Conservation (phyloP, 2,888 invertebrate species). For the Schizotus pectinicornis region DNA sequence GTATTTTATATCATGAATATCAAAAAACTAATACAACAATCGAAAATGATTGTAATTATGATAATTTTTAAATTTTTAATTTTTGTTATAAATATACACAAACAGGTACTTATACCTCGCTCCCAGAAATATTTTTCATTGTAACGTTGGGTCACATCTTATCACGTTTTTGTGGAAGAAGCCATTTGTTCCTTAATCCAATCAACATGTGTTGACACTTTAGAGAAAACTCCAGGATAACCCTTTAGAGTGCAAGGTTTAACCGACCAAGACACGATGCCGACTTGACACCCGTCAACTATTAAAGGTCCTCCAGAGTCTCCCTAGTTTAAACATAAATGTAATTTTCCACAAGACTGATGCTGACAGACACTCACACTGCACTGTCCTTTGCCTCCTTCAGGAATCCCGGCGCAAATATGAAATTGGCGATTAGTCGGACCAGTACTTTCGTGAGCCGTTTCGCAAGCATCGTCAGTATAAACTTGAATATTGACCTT, state of each 20-base stretch:
- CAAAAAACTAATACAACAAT: no score
- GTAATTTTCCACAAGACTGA: neutral
- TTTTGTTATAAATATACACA: no score
- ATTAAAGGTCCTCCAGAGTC: slow-evolving; percentile 34
- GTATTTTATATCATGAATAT: no score
- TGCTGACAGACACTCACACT: slow-evolving; percentile 41
- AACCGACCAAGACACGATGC: slow-evolving; percentile 38
- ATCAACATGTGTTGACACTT: slow-evolving; percentile 47
- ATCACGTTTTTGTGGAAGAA: neutral
- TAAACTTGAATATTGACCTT: slow-evolving; percentile 54
- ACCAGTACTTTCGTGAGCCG: slow-evolving; percentile 41
- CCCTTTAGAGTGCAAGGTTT: slow-evolving; percentile 58
- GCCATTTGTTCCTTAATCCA: slow-evolving; percentile 36
- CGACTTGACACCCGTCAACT: slow-evolving; percentile 30
- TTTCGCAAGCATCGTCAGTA: slow-evolving; percentile 53
- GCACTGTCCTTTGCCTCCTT: slow-evolving; percentile 60
- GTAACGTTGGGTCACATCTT: no score
- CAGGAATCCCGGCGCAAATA: slow-evolving; percentile 58
- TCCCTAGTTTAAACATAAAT: slow-evolving; percentile 5
- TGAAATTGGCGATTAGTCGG: slow-evolving; percentile 47
- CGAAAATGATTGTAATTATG: no score
- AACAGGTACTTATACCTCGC: no score
- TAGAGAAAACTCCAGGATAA: slow-evolving; percentile 58
- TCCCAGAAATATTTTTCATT: no score
- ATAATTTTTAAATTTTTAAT: no score